These are phyloP conservation scores for Spicauda simplicius DNA, from an alignment of 2,888 invertebrate species.

Conservation along the genomic window DNA sequence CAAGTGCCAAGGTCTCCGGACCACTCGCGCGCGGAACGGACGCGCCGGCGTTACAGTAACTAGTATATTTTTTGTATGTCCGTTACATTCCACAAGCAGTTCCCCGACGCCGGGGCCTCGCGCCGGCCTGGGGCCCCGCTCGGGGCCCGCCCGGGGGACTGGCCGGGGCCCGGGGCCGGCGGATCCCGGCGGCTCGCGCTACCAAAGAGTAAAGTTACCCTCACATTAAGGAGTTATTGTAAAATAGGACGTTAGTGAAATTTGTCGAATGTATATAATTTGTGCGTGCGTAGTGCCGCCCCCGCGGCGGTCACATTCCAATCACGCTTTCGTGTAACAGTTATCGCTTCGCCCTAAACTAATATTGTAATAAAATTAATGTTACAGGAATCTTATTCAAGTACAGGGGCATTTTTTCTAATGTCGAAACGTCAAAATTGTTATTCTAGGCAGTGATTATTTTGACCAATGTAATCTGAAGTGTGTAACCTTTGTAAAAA, in stretches of 20 bases:
- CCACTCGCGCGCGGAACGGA: constrained; percentile 51
- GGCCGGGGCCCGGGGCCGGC: constrained; percentile 53
- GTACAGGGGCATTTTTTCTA: constrained; percentile 44
- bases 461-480: constrained; percentile 83
- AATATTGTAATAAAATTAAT: constrained; percentile 40
- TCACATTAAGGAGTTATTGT: constrained; percentile 76
- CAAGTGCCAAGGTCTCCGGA: constrained; percentile 71
- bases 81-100: constrained; percentile 63
- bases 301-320: constrained; percentile 67
- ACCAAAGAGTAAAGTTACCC: constrained; percentile 84
- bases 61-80: constrained; percentile 66
- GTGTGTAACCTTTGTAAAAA: constrained; percentile 82
- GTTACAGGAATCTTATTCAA: constrained; percentile 38
- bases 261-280: constrained; percentile 73
- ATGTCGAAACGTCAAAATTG: constrained; percentile 55
- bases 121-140: too few species aligned
- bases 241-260: constrained; percentile 72
- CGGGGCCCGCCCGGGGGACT: too few species aligned
- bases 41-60: constrained; percentile 52
- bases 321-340: constrained; percentile 62
- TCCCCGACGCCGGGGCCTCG: constrained; percentile 59
- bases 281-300: constrained; percentile 56
- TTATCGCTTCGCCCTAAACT: constrained; percentile 58
- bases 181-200: constrained; percentile 66
- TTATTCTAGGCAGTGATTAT: constrained; percentile 73